Conservation (phyloP, 2,888 invertebrate genomes). For the Epistrophe eligans region DNA sequence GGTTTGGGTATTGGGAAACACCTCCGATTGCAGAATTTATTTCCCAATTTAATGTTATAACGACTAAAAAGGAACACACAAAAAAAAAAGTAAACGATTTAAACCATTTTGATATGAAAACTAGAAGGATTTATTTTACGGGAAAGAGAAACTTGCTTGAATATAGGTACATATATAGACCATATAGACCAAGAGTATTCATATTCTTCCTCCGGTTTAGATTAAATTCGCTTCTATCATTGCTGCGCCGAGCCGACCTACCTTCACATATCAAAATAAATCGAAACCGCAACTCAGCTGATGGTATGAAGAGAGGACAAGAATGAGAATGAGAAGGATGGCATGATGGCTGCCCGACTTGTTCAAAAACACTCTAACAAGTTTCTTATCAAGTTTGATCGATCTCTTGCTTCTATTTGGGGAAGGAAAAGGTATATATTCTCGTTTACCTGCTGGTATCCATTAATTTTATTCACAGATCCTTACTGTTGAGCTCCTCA, state of each 20-base stretch:
- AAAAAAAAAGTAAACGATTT: conserved; percentile 31
- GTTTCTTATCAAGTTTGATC: conserved; percentile 74
- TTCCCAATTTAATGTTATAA: conserved; percentile 64
- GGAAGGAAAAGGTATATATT: conserved; percentile 13
- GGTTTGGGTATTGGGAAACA: conserved; percentile 58
- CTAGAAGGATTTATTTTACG: conserved; percentile 63
- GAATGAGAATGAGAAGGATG: background rate
- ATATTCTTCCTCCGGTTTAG: conserved; percentile 35
- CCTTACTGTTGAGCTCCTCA: conserved; percentile 45
- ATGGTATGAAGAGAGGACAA: background rate
- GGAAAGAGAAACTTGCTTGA: conserved; percentile 47
- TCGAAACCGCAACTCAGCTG: conserved; percentile 57
- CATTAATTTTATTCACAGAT: conserved; percentile 74
- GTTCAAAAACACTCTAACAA: conserved; percentile 67
- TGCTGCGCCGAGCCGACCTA: conserved; percentile 11
- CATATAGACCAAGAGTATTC: conserved; percentile 33
- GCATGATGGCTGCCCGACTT: background rate
- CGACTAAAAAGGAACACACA: conserved; percentile 30
- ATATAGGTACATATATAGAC: too few species aligned
- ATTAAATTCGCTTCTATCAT: conserved; percentile 71
- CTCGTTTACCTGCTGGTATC: conserved; percentile 49
- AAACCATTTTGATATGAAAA: conserved; percentile 55
- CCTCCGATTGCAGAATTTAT: conserved; percentile 70
- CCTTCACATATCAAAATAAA: conserved; percentile 58
- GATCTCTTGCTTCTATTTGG: conserved; percentile 61